Evolutionary conservation across 2,888 invertebrate genomes (phyloP).

Genomic region (Scaptomyza caliginosa): DNA sequence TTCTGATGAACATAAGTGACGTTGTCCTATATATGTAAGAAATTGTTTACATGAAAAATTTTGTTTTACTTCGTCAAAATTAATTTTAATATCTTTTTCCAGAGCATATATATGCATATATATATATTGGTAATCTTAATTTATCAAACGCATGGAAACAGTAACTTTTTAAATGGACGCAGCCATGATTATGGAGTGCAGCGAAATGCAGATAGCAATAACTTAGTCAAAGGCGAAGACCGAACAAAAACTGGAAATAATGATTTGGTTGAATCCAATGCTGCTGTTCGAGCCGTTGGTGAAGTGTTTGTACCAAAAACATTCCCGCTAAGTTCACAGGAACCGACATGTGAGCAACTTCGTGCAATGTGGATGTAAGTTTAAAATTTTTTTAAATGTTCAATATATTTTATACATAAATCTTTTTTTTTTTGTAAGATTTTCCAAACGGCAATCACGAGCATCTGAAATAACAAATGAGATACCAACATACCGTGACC

Average conservation of each 20-base stretch:
- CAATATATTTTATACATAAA: not conserved
- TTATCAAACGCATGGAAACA: conserved; percentile 35
- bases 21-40: no score
- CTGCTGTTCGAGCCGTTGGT: conserved; percentile 45
- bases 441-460: conserved; percentile 94
- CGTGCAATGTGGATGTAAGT: conserved; percentile 93
- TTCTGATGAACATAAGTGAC: no score
- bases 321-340: conserved; percentile 83
- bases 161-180: conserved; percentile 50
- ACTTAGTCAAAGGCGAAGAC: conserved; percentile 46
- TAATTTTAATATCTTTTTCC: conserved; percentile 6
- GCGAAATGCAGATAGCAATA: conserved; percentile 36
- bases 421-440: conserved; percentile 79
- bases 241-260: conserved; percentile 18
- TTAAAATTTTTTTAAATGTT: not conserved
- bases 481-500: conserved; percentile 92
- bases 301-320: conserved; percentile 82
- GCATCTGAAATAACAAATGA: conserved; percentile 95
- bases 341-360: conserved; percentile 94
- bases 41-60: no score
- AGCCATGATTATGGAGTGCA: conserved; percentile 45
- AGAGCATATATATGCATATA: conserved; percentile 50
- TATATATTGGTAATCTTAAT: conserved; percentile 49
- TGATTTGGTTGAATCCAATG: conserved; percentile 25
- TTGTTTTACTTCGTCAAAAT: not conserved